A percentile compares a stretch with the other conserved stretches of the same genome.
These are phyloP conservation scores for Fragum whitleyi DNA, from an alignment of 2,888 invertebrate species.

Conservation along the genomic window DNA sequence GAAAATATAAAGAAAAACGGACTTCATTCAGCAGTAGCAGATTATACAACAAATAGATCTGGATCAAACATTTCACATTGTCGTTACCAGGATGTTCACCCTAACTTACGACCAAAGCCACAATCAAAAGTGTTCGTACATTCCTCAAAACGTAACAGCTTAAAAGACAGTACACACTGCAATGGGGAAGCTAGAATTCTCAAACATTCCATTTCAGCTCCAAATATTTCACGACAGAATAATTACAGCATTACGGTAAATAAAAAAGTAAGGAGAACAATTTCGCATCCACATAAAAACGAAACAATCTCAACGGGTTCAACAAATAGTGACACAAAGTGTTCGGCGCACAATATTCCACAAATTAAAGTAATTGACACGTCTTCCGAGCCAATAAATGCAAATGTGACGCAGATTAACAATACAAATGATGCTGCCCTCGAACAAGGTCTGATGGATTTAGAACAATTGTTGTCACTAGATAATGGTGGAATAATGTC, in stretches of 20 bases:
- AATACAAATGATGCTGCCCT: neutral
- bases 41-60: neutral
- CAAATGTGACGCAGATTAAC: neutral
- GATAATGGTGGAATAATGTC: neutral
- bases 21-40: neutral
- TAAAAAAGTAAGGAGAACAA: neutral
- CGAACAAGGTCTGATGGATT: constrained; percentile 13
- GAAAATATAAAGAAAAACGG: constrained; percentile 1
- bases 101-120: constrained; percentile 3
- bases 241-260: neutral
- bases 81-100: constrained; percentile 1
- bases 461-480: constrained; percentile 1
- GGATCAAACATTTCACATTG: neutral
- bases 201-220: constrained; percentile 5
- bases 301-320: neutral
- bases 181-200: neutral
- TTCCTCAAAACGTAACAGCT: neutral
- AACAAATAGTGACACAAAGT: neutral
- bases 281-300: neutral
- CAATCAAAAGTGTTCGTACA: constrained; percentile 9
- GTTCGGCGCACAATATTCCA: neutral
- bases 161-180: neutral
- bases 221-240: neutral
- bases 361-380: neutral
- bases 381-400: neutral